Percentiles rank a stretch among this genome's conserved stretches.
Conservation (phyloP, 2,888 invertebrate genomes). For the Cotesia congregata region DNA sequence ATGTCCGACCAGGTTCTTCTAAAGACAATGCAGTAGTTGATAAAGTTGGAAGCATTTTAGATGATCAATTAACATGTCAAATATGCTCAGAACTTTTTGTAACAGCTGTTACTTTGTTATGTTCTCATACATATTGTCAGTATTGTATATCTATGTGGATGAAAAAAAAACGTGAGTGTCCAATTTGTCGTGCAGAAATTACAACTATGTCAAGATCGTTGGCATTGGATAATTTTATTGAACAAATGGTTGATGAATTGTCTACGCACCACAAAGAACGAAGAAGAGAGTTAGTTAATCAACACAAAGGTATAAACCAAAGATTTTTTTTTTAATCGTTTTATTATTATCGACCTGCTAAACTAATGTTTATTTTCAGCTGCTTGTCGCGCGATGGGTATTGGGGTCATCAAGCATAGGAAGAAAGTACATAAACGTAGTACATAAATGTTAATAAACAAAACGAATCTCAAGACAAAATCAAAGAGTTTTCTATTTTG, state of each 20-base stretch:
- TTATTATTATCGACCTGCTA: background rate
- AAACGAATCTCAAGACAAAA: background rate
- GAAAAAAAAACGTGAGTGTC: conserved; percentile 79
- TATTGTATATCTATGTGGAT: conserved; percentile 81
- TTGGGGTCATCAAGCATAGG: background rate
- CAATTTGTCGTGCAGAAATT: conserved; percentile 76
- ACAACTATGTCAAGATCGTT: conserved; percentile 74
- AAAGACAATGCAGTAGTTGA: conserved; percentile 54
- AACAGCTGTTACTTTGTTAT: conserved; percentile 78
- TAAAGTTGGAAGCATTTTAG: conserved; percentile 75
- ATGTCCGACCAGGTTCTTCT: conserved; percentile 50
- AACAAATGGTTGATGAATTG: conserved; percentile 77
- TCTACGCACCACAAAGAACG: conserved; percentile 75
- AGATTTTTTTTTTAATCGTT: background rate
- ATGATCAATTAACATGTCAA: conserved; percentile 81
- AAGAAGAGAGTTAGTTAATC: conserved; percentile 69
- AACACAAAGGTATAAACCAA: conserved; percentile 55
- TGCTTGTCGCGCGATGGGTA: background rate
- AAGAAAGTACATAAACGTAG: background rate
- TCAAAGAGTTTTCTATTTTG: background rate
- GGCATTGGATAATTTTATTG: conserved; percentile 81
- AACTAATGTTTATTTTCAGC: background rate
- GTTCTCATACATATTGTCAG: conserved; percentile 83
- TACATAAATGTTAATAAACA: background rate
- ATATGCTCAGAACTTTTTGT: conserved; percentile 84